phyloP scores from a whole-genome alignment of 1,140 invertebrate species.

The Apis laboriosa region DNA sequence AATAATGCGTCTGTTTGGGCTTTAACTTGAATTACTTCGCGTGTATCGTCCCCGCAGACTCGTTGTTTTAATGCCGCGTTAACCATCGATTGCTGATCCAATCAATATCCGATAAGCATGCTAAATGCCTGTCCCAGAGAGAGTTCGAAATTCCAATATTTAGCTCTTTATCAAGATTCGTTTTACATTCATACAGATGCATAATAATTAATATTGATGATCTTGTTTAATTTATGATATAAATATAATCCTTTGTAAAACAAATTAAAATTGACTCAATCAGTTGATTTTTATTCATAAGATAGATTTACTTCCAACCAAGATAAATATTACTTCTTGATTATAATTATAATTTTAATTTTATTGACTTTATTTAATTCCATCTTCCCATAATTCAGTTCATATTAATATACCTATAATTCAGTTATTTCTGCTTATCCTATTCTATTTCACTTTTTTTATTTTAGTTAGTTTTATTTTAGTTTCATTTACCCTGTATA shows the following conservation, averaged over 20 bases:
- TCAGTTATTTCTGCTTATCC: background rate
- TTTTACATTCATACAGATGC: background rate
- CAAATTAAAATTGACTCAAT: background rate
- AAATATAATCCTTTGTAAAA: too few species aligned
- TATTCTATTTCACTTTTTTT: background rate
- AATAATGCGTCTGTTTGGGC: slow-evolving; percentile 60
- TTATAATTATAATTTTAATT: background rate
- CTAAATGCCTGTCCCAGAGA: slow-evolving; percentile 3
- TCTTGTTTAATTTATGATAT: too few species aligned
- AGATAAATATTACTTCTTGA: background rate
- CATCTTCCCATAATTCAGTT: background rate
- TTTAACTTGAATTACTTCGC: slow-evolving; percentile 48
- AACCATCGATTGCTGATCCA: slow-evolving; percentile 49
- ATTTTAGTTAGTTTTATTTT: too few species aligned
- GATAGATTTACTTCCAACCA: background rate
- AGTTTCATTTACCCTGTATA: too few species aligned
- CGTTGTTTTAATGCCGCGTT: slow-evolving; percentile 57
- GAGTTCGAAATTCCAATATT: slow-evolving; percentile 4
- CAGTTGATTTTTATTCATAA: background rate
- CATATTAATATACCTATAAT: background rate
- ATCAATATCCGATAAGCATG: slow-evolving; percentile 36
- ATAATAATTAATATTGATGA: too few species aligned
- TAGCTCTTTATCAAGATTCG: background rate
- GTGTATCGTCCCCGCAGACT: slow-evolving; percentile 55
- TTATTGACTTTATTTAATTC: background rate